A percentile compares a stretch with the other conserved stretches of the same genome.
Evolutionary conservation across 1,140 invertebrate species (phyloP).

Genomic region (Gryon sp.): DNA sequence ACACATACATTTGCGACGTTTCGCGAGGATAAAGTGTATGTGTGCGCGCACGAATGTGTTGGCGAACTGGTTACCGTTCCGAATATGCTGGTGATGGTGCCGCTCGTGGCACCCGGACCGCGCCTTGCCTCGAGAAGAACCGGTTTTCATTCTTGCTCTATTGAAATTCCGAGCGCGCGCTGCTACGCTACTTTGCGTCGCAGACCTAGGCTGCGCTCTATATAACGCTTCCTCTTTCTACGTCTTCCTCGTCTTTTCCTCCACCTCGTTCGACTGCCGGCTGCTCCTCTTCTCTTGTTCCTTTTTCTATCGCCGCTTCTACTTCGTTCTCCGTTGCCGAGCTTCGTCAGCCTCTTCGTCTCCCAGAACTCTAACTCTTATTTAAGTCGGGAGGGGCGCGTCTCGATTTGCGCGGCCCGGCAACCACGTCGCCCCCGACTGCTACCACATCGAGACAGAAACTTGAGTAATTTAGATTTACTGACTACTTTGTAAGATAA

Average conservation of each 20-base stretch:
- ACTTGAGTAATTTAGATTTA: slow-evolving; percentile 61
- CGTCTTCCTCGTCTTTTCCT: no score
- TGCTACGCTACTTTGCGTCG: slow-evolving; percentile 39
- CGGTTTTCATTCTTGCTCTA: slow-evolving; percentile 47
- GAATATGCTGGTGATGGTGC: slow-evolving; percentile 45
- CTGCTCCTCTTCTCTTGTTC: slow-evolving; percentile 14
- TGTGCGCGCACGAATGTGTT: slow-evolving; percentile 26
- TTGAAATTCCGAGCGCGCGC: slow-evolving; percentile 52
- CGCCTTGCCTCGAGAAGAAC: slow-evolving; percentile 40
- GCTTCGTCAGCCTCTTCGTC: background rate
- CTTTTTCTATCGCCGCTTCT: background rate
- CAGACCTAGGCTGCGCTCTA: slow-evolving; percentile 51
- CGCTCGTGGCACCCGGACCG: slow-evolving; percentile 54
- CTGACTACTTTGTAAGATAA: slow-evolving; percentile 53
- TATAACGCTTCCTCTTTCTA: slow-evolving; percentile 31
- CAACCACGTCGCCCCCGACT: slow-evolving; percentile 27
- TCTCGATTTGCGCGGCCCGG: slow-evolving; percentile 40
- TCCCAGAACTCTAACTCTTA: slow-evolving; percentile 36
- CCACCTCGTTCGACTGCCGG: no score
- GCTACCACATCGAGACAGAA: slow-evolving; percentile 49
- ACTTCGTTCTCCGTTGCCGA: background rate
- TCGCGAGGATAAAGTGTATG: background rate
- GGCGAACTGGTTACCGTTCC: slow-evolving; percentile 61
- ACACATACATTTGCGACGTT: slow-evolving; percentile 1
- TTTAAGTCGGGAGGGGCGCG: slow-evolving; percentile 34